Evolutionary conservation across 2,113 vertebrate species (phyloP).

Genomic region (Paratilapia polleni): DNA sequence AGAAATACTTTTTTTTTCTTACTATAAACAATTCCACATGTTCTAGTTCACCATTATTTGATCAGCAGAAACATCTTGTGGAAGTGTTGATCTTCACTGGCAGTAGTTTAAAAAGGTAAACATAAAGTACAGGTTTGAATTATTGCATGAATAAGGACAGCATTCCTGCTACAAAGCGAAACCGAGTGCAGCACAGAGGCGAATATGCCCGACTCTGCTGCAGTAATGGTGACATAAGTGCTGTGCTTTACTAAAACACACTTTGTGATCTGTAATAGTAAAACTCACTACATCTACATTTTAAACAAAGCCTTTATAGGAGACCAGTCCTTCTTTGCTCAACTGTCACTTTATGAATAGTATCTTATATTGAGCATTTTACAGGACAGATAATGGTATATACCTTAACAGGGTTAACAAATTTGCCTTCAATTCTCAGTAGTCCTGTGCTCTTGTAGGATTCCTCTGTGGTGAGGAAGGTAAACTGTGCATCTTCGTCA

Average conservation of each 20-base stretch:
- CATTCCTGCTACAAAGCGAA: not conserved
- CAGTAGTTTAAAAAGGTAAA: not conserved
- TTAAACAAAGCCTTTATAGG: not conserved
- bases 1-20: not conserved
- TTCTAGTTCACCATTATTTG: not conserved
- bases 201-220: not conserved
- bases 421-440: conserved; percentile 92
- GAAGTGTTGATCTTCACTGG: not conserved
- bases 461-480: conserved; percentile 83
- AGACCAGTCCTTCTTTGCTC: not conserved
- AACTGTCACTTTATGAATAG: not conserved
- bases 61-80: not conserved
- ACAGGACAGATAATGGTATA: not conserved
- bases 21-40: not conserved
- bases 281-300: not conserved
- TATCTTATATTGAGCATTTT: not conserved
- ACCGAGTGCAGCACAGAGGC: not conserved
- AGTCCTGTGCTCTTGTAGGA: conserved; percentile 83
- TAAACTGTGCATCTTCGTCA: conserved; percentile 80
- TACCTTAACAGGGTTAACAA: conserved; percentile 95
- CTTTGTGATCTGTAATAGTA: not conserved
- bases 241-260: not conserved
- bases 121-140: not conserved
- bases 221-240: not conserved
- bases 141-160: not conserved